Evolutionary conservation across 2,888 invertebrate species (phyloP), one percentile per base, ranked within the genome.

Genomic region (Thecocarcelia acutangulata): DNA sequence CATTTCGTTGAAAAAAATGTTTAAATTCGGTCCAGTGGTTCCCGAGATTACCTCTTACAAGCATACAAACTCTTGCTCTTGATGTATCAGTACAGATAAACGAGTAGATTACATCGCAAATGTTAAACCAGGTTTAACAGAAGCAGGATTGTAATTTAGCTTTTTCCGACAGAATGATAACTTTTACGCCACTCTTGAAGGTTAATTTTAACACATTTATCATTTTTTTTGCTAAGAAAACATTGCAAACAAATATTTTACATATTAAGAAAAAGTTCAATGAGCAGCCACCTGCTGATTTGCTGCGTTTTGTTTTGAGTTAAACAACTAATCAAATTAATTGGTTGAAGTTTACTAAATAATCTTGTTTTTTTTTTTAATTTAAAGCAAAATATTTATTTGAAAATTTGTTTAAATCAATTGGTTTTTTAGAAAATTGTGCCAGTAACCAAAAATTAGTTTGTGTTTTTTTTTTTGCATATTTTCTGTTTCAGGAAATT

Each of bases 281-380:
- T 33, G 33, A 8, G 33, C 33, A 8, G 33, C 33, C 33, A 33
- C 33, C 33, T 9, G 33, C 33, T 33, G 33, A 8, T 33, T 40
- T 52, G 6, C 17, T 33, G 17, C 13, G 12, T 50, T 33, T 33
- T 33, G 13, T 13, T 5, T 9, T 3, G 1, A 9, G 58, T 17
- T 33, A 44, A 76, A 69, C 54, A 46, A 68, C 24, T 46, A 59
- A 59, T 69, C 63, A 40, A 77, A 77, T 69, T 63, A 42, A 54
- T 61, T 56, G 59, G 6, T 12, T 44, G 40, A 24, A 40, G 19
- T 19, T 19, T 12, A 28, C 52, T 66, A 68, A 50, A 68, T 68
- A 21, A 37, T 52, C 42, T 15, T 21, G n/a, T n/a, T 64, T 19
- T 56, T 56, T 42, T 21, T 12, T 56, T 28, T 42, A 37, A 66